Evolutionary conservation across 1,140 invertebrate genomes (phyloP).

Genomic region (Nephila pilipes): DNA sequence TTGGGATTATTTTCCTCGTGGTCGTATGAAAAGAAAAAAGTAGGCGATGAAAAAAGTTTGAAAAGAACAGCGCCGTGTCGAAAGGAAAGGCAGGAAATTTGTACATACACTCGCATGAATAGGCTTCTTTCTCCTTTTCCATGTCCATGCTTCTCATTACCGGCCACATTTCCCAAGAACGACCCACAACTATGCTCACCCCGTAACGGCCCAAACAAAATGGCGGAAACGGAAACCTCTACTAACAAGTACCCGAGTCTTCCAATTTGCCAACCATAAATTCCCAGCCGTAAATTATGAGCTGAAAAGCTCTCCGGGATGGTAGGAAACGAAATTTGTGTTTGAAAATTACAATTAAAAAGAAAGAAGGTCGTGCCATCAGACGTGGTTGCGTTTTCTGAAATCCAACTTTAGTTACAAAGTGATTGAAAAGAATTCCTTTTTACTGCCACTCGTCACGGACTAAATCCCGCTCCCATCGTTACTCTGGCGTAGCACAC

Average conservation of each 20-base stretch:
- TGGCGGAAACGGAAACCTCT: slow-evolving; percentile 12
- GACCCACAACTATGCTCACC: background rate
- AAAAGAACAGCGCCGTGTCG: background rate
- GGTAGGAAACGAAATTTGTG: slow-evolving; percentile 2
- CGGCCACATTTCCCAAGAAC: background rate
- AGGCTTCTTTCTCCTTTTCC: background rate
- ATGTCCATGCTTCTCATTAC: slow-evolving; percentile 1
- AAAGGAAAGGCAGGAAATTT: background rate
- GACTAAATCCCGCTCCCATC: background rate
- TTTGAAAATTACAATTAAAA: slow-evolving; percentile 4
- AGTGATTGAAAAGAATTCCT: slow-evolving; percentile 20
- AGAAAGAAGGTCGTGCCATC: slow-evolving; percentile 3
- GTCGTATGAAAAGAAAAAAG: background rate
- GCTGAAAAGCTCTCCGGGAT: background rate
- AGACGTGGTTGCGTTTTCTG: background rate
- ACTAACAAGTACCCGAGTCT: background rate
- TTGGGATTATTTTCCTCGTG: background rate
- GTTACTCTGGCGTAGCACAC: slow-evolving; percentile 25
- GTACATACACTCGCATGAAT: background rate
- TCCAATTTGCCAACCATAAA: background rate
- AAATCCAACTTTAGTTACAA: slow-evolving; percentile 30
- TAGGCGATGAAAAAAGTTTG: background rate
- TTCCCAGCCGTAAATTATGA: background rate
- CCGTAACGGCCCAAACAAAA: background rate
- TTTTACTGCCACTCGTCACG: slow-evolving; percentile 9